These are phyloP conservation scores for Philonicus albiceps DNA, from an alignment of 2,888 invertebrate genomes.

Conservation along the genomic window DNA sequence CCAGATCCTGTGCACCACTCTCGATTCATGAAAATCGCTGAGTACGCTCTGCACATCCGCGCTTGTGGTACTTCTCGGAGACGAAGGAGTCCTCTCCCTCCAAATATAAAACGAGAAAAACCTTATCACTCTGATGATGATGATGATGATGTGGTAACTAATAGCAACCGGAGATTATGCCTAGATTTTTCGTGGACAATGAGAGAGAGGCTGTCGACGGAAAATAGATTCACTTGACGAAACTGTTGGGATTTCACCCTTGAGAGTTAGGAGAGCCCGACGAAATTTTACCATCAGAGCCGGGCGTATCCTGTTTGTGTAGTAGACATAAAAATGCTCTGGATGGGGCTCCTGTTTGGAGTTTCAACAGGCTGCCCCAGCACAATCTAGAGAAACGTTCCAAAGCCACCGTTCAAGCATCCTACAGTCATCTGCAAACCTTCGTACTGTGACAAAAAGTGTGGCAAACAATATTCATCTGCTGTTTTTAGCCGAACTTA, in stretches of 20 bases:
- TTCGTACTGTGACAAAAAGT: not conserved
- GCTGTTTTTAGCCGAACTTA: not conserved
- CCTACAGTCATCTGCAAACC: slow-evolving; percentile 21
- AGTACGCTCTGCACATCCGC: not conserved
- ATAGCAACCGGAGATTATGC: slow-evolving; percentile 21
- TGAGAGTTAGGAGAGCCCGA: not conserved
- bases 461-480: not conserved
- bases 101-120: not conserved
- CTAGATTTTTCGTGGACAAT: not conserved
- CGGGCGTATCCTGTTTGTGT: slow-evolving; percentile 28
- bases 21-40: not conserved
- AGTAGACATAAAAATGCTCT: not conserved
- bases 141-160: slow-evolving; percentile 36
- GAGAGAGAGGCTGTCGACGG: not conserved
- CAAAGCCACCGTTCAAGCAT: not conserved
- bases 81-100: not conserved
- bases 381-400: not conserved
- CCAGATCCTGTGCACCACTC: not conserved
- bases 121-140: not conserved
- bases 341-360: not conserved
- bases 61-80: not conserved
- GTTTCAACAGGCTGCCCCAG: slow-evolving; percentile 15
- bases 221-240: slow-evolving; percentile 21
- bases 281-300: not conserved
- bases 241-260: not conserved